These are phyloP conservation scores for Agrypnia vestita DNA, from an alignment of 1,140 invertebrate genomes.

Conservation along the genomic window DNA sequence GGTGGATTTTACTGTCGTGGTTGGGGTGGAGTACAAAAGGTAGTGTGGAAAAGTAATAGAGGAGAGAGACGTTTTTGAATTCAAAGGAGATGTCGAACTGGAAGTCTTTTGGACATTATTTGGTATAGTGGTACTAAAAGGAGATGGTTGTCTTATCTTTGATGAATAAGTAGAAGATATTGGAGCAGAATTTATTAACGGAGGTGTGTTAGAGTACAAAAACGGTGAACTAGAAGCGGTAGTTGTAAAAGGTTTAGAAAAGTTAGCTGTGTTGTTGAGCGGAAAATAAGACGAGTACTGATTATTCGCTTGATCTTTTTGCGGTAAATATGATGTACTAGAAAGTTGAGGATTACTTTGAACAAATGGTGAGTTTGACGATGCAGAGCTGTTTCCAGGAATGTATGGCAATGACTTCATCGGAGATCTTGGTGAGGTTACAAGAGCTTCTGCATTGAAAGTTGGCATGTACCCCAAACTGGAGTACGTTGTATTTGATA, in stretches of 20 bases:
- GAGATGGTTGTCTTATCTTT: constrained; percentile 34
- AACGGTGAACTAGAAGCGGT: constrained; percentile 31
- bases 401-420: constrained; percentile 38
- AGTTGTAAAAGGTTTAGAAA: constrained; percentile 10
- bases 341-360: constrained; percentile 5
- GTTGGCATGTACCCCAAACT: constrained; percentile 36
- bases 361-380: not conserved
- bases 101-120: constrained; percentile 15
- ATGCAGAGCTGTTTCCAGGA: not conserved
- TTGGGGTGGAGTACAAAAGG: constrained; percentile 41
- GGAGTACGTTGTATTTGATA: not conserved
- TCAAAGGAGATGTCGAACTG: constrained; percentile 8
- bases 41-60: constrained; percentile 39
- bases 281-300: constrained; percentile 25
- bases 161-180: constrained; percentile 20
- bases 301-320: constrained; percentile 10
- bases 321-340: not conserved
- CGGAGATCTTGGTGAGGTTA: constrained; percentile 35
- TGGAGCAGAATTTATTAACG: constrained; percentile 17
- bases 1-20: constrained; percentile 47
- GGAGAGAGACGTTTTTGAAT: constrained; percentile 25
- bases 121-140: constrained; percentile 8
- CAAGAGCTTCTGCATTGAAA: not conserved
- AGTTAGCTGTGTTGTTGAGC: constrained; percentile 12
- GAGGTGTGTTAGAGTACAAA: not conserved